Percentiles rank a stretch among this genome's conserved stretches.
These are phyloP conservation scores for Takifugu bimaculatus DNA, from an alignment of 2,113 vertebrate species.

Conservation along the genomic window DNA sequence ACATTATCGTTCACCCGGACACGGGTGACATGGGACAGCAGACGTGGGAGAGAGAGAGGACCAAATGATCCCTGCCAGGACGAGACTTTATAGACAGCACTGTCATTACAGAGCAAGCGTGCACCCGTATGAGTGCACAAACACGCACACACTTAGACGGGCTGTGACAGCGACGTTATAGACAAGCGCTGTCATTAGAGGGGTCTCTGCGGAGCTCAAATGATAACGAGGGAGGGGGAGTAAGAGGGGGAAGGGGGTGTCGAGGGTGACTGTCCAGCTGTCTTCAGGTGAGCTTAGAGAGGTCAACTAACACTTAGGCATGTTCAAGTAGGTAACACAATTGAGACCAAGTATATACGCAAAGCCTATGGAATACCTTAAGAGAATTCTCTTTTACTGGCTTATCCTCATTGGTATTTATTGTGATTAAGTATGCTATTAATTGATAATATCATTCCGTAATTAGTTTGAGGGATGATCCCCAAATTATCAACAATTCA, in stretches of 20 bases:
- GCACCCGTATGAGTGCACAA: slow-evolving; percentile 41
- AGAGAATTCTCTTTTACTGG: too few species aligned
- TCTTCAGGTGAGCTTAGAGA: slow-evolving; percentile 60
- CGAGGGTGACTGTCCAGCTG: slow-evolving; percentile 49
- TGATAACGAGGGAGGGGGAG: slow-evolving; percentile 83
- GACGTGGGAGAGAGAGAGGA: slow-evolving; percentile 71
- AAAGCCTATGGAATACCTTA: too few species aligned
- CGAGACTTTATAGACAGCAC: slow-evolving; percentile 76
- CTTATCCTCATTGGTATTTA: too few species aligned
- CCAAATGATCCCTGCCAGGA: slow-evolving; percentile 96
- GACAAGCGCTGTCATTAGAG: slow-evolving; percentile 96
- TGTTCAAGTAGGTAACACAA: slow-evolving; percentile 8
- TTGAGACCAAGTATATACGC: not conserved
- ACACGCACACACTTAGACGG: slow-evolving; percentile 16
- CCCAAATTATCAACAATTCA: too few species aligned
- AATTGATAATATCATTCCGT: too few species aligned
- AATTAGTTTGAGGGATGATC: too few species aligned
- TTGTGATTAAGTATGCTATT: too few species aligned
- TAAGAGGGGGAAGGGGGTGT: slow-evolving; percentile 33
- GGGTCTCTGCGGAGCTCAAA: slow-evolving; percentile 79
- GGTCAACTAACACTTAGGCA: slow-evolving; percentile 32
- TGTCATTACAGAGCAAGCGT: slow-evolving; percentile 67
- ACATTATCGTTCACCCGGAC: slow-evolving; percentile 90
- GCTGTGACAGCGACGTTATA: slow-evolving; percentile 87
- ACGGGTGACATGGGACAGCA: slow-evolving; percentile 86